A percentile compares a stretch with the other conserved stretches of the same genome.
These are phyloP conservation scores for Meloidogyne floridensis DNA, from an alignment of 1,140 invertebrate genomes.

Conservation along the genomic window DNA sequence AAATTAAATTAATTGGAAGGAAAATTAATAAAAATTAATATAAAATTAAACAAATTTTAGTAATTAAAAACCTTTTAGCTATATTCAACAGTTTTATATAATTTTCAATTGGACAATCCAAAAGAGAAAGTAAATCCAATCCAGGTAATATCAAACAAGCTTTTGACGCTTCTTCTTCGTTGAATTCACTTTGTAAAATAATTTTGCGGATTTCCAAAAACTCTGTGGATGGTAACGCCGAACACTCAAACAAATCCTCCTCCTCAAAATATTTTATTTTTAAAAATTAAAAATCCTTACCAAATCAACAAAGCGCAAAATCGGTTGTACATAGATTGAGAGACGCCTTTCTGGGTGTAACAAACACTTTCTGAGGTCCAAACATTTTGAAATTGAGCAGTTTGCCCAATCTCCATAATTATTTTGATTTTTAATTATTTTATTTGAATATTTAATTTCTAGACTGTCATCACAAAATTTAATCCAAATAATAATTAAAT, in stretches of 20 bases:
- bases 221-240: slow-evolving; percentile 24
- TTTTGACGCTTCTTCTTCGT: slow-evolving; percentile 11
- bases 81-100: background rate
- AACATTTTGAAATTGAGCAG: slow-evolving; percentile 36
- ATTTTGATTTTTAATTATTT: background rate
- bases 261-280: slow-evolving; percentile 23
- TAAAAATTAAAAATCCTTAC: background rate
- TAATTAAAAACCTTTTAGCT: background rate
- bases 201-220: slow-evolving; percentile 33
- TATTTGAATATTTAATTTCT: background rate
- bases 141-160: slow-evolving; percentile 38
- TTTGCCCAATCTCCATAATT: slow-evolving; percentile 13
- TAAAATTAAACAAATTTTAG: too few species aligned
- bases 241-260: slow-evolving; percentile 15
- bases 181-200: slow-evolving; percentile 22
- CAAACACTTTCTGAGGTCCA: slow-evolving; percentile 31
- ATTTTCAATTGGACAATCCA: background rate
- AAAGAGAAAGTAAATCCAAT: slow-evolving; percentile 22
- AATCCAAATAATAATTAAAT: background rate
- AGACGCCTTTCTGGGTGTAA: slow-evolving; percentile 17
- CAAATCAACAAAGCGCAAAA: slow-evolving; percentile 35
- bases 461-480: background rate
- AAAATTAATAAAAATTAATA: too few species aligned
- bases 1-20: too few species aligned
- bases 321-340: slow-evolving; percentile 29